Evolutionary conservation across 1,140 invertebrate species (phyloP).

Genomic region (Pteromalus puparum): DNA sequence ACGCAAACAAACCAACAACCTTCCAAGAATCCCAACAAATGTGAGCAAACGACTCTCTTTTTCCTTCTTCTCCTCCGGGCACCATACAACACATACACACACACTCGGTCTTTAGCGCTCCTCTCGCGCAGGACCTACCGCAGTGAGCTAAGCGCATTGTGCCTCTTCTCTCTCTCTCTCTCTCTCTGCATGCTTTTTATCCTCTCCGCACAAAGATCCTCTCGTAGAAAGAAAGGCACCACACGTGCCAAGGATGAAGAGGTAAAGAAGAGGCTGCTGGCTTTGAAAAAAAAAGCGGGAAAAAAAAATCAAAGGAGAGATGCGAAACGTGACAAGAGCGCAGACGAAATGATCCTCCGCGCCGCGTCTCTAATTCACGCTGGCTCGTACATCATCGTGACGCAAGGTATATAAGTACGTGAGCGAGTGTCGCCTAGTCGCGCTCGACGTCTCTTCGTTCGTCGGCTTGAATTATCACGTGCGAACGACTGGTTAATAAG

Average conservation of each 20-base stretch:
- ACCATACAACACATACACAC: neutral
- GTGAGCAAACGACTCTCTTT: neutral
- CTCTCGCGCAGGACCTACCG: conserved; percentile 39
- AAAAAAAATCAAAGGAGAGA: neutral
- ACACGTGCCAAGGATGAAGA: neutral
- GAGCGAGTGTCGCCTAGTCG: neutral
- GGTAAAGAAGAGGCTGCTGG: conserved; percentile 16
- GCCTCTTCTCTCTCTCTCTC: neutral
- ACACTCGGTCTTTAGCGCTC: neutral
- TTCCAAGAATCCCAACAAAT: neutral
- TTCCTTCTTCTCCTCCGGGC: neutral
- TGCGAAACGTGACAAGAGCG: conserved; percentile 20
- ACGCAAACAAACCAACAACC: neutral
- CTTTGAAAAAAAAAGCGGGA: neutral
- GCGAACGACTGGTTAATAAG: conserved; percentile 24
- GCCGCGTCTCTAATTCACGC: conserved; percentile 20
- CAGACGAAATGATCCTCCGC: conserved; percentile 16
- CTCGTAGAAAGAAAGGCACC: neutral
- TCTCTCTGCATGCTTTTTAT: too few relatives aligned
- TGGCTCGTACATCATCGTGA: conserved; percentile 32
- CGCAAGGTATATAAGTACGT: neutral
- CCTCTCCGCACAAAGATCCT: neutral
- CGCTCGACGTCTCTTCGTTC: neutral
- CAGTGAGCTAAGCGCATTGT: conserved; percentile 22
- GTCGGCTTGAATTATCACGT: neutral